phyloP scores from a whole-genome alignment of 2,113 vertebrate genomes.

The Papio anubis region DNA sequence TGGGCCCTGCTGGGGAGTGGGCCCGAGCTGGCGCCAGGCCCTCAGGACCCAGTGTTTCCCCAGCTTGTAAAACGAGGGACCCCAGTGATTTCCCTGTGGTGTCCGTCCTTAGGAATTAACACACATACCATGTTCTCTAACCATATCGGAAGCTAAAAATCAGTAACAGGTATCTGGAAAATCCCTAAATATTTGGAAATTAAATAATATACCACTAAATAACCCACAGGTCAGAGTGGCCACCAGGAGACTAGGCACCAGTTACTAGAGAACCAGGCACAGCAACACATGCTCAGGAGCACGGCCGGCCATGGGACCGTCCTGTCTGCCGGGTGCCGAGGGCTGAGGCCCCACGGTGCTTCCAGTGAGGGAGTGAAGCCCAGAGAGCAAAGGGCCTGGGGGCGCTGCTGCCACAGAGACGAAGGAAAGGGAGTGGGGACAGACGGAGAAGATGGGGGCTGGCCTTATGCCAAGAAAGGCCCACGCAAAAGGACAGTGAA shows the following conservation, averaged over 20 bases:
- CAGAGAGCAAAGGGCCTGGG: rapidly evolving
- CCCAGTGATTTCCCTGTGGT: rapidly evolving
- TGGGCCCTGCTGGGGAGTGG: neutral
- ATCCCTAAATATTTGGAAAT: rapidly evolving
- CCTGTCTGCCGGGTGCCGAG: rapidly evolving
- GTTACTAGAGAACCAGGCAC: rapidly evolving
- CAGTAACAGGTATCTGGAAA: neutral
- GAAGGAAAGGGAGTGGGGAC: rapidly evolving
- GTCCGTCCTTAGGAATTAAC: too few relatives aligned
- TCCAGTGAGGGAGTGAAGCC: neutral
- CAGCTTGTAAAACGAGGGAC: rapidly evolving
- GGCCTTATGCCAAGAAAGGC: rapidly evolving
- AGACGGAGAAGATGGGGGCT: rapidly evolving
- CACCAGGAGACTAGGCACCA: rapidly evolving
- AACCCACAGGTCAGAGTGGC: neutral
- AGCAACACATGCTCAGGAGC: rapidly evolving
- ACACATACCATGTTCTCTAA: rapidly evolving
- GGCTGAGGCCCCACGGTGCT: neutral
- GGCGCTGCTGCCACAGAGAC: neutral
- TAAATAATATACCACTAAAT: rapidly evolving
- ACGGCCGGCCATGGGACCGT: neutral
- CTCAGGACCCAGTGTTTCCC: too few relatives aligned
- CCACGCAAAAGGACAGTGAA: rapidly evolving
- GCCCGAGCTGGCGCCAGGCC: rapidly evolving
- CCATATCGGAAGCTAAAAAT: rapidly evolving